Percentiles rank a stretch among this genome's conserved stretches.
Conservation (phyloP, 2,797 vertebrate species). For the Ctenosaura bakeri region DNA sequence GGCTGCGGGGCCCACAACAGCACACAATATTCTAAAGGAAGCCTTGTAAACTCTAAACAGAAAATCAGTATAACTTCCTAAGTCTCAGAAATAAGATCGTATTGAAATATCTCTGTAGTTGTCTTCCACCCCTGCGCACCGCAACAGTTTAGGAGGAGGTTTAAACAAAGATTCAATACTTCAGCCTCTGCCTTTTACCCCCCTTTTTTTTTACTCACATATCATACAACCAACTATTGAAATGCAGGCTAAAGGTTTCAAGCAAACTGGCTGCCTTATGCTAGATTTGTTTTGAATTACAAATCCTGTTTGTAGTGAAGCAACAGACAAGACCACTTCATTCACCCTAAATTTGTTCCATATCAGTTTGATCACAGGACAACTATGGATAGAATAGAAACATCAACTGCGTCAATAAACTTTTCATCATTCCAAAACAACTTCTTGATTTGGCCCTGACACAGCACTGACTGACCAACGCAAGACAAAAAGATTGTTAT, state of each 20-base stretch:
- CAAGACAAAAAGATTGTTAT: neutral
- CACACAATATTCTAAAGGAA: neutral
- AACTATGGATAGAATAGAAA: neutral
- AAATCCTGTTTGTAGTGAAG: neutral
- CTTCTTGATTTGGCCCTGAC: neutral
- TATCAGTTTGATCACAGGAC: neutral
- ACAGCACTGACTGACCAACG: neutral
- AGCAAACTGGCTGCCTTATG: neutral
- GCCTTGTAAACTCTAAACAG: neutral
- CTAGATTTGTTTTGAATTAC: neutral
- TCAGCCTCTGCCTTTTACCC: neutral
- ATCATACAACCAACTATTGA: neutral
- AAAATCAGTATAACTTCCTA: neutral
- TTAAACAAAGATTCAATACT: neutral
- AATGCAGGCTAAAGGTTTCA: neutral
- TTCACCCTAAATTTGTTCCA: neutral
- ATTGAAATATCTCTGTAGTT: neutral
- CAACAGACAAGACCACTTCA: neutral
- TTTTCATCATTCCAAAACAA: neutral
- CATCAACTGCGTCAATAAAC: neutral
- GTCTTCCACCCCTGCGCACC: neutral
- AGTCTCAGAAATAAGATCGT: neutral
- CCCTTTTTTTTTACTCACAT: neutral
- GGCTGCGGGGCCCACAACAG: neutral
- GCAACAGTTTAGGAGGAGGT: neutral